Base-by-base conservation (phyloP, 2,113 vertebrate species). In the Eidolon helvum region DNA sequence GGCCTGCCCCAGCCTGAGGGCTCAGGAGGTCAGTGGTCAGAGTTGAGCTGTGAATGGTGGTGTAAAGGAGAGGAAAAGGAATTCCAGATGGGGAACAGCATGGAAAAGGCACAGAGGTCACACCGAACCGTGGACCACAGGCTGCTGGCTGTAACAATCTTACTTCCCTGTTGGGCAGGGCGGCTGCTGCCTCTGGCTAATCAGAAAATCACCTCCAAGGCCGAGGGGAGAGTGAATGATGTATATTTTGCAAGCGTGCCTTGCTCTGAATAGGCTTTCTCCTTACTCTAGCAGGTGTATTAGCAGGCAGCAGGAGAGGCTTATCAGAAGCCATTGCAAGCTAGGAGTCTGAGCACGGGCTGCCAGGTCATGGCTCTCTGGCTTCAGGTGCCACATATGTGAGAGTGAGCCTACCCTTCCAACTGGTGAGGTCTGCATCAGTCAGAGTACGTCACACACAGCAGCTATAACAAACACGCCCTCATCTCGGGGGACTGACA, bases 71-170 rank as follows among this genome's bases (percentile, higher is more conserved):
- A 74, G 19, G 43, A 57, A 38, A 48, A 59, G 33, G 63, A 15
- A 21, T 22, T 78, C 24, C 33, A 24, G 61, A 21, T 12, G 18
- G 61, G 48, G 78, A 50, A 68, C 16, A 68, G 38, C 69, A 1
- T 0, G 63, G 50, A 33, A 35, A 48, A 33, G 16, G 72, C 83
- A 11, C 50, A 79, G 83, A 79, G 72, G 63, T 5, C 12, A 38
- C 18, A 5, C 63, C 7, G 3, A 19, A 11, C 1, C 0, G 21
- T 0, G 45, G 80, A 10, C 91, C 28, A 6, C 21, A 6, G 40
- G 4, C 24, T 0, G 0, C 61, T 1, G 24, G 24, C 38, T 6
- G 0, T n/a, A 9, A 33, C 45, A 2, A 9, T 3, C 19, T 5
- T 1, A 5, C 61, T 8, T 40, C 35, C 18, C 19, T 2, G 3